Evolutionary conservation across 2,888 invertebrate genomes (phyloP).

Genomic region (Lycocerus yunnanus): DNA sequence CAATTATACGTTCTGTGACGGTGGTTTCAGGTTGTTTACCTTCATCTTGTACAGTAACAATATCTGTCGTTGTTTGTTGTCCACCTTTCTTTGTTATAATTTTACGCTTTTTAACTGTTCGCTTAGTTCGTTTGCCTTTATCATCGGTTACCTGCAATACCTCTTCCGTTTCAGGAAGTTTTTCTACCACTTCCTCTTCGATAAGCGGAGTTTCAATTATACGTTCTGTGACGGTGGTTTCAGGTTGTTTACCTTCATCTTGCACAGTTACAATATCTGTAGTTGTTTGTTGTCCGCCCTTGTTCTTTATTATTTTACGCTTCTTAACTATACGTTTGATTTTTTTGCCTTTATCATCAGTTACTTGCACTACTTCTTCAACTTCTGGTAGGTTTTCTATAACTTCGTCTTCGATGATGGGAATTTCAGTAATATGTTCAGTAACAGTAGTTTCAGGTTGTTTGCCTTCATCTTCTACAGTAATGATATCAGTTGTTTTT

Average conservation of each 20-base stretch:
- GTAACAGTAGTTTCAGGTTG: slow-evolving; percentile 33
- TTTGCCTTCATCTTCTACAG: slow-evolving; percentile 29
- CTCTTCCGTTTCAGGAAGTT: slow-evolving; percentile 44
- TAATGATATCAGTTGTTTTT: slow-evolving; percentile 48
- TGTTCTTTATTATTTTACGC: slow-evolving; percentile 21
- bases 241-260: slow-evolving; percentile 37
- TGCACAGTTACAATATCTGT: slow-evolving; percentile 37
- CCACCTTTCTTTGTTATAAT: slow-evolving; percentile 43
- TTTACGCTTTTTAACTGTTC: slow-evolving; percentile 44
- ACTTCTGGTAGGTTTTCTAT: slow-evolving; percentile 38
- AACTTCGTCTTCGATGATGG: slow-evolving; percentile 34
- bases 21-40: slow-evolving; percentile 41
- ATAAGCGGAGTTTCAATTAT: slow-evolving; percentile 34
- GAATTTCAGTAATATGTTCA: slow-evolving; percentile 35
- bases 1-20: slow-evolving; percentile 40
- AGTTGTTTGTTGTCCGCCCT: slow-evolving; percentile 17
- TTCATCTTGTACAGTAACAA: slow-evolving; percentile 45
- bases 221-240: slow-evolving; percentile 39
- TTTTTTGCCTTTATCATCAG: slow-evolving; percentile 29
- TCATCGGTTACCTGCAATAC: slow-evolving; percentile 40
- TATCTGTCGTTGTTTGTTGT: slow-evolving; percentile 48
- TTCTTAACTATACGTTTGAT: slow-evolving; percentile 13
- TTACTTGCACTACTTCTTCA: slow-evolving; percentile 34
- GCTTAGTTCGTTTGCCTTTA: slow-evolving; percentile 39
- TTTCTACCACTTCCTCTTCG: slow-evolving; percentile 41